Conservation (phyloP, 2,888 invertebrate species). For the Notodonta ziczac region DNA sequence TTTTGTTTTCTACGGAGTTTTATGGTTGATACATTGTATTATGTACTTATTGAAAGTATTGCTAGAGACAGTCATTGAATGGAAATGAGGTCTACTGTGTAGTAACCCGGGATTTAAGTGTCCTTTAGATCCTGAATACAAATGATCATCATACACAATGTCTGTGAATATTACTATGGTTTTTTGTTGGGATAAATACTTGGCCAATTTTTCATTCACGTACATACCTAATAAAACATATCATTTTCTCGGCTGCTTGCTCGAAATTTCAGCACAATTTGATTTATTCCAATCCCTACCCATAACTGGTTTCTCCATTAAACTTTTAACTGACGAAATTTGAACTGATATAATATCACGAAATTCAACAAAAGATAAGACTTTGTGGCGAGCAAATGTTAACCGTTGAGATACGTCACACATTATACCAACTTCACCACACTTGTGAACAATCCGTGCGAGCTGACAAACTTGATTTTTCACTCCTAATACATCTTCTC, state of each 20-base stretch:
- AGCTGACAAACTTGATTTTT: constrained; percentile 28
- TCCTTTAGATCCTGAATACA: too few species aligned
- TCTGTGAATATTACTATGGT: too few species aligned
- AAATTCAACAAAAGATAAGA: constrained; percentile 45
- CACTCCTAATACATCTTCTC: constrained; percentile 12
- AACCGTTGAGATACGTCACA: constrained; percentile 45
- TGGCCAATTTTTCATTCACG: too few species aligned
- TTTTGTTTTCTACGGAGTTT: constrained; percentile 15
- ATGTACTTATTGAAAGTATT: too few species aligned
- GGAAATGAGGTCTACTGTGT: too few species aligned
- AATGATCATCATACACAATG: too few species aligned
- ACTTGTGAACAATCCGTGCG: constrained; percentile 40
- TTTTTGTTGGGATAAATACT: too few species aligned
- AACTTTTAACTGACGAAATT: constrained; percentile 24
- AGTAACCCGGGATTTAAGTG: too few species aligned
- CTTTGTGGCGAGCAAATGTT: constrained; percentile 49
- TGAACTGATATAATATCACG: constrained; percentile 26
- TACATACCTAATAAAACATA: too few species aligned
- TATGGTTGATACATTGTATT: not conserved
- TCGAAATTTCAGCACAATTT: not conserved
- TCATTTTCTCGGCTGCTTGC: too few species aligned
- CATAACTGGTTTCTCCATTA: constrained; percentile 3
- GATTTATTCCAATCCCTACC: not conserved
- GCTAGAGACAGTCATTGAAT: too few species aligned
- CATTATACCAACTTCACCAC: constrained; percentile 38